A percentile compares a stretch with the other conserved stretches of the same genome.
These are phyloP conservation scores for Elaphurus davidianus DNA, from an alignment of 2,113 vertebrate species.

Conservation along the genomic window DNA sequence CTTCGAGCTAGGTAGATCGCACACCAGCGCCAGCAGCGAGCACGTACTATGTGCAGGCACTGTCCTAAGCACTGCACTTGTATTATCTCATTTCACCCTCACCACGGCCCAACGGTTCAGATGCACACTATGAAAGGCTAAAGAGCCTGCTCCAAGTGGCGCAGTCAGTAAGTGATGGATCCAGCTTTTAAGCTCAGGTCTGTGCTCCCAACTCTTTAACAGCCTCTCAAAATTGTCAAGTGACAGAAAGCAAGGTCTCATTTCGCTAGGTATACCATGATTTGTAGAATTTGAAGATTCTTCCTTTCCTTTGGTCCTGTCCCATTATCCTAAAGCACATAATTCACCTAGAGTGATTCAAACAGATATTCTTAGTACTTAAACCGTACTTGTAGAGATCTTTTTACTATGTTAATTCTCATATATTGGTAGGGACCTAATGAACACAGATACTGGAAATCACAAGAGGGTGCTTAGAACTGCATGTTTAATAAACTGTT, in stretches of 20 bases:
- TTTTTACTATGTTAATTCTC: background rate
- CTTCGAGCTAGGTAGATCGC: background rate
- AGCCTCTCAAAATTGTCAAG: background rate
- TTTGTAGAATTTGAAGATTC: background rate
- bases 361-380: background rate
- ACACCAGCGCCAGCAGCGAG: background rate
- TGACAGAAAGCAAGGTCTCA: background rate
- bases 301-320: background rate
- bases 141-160: background rate
- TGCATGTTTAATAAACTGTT: background rate
- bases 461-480: background rate
- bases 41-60: accelerated
- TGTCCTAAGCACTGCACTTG: accelerated
- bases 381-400: background rate
- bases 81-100: background rate
- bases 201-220: background rate
- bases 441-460: background rate
- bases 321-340: background rate
- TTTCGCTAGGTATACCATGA: background rate
- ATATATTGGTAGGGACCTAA: background rate
- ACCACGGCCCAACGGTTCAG: background rate
- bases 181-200: background rate
- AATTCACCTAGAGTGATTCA: background rate
- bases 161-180: background rate
- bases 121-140: background rate